A percentile compares a stretch with the other conserved stretches of the same genome.
Evolutionary conservation across 2,888 invertebrate species (phyloP).

Genomic region (Scaptomyza flava): DNA sequence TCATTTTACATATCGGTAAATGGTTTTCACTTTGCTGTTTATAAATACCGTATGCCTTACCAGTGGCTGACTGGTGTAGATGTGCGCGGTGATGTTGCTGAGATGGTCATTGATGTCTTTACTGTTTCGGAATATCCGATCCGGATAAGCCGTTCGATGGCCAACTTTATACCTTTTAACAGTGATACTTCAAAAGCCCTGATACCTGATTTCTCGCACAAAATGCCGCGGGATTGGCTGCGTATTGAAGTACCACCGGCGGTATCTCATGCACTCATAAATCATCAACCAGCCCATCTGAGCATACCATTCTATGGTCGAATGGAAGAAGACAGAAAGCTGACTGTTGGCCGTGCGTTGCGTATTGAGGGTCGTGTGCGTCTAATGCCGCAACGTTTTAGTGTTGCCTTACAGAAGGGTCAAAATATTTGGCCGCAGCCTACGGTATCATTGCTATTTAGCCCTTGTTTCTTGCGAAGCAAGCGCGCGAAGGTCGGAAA

Average conservation of each 20-base stretch:
- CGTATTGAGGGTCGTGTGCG: constrained; percentile 87
- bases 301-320: constrained; percentile 82
- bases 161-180: constrained; percentile 15
- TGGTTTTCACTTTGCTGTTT: constrained; percentile 89
- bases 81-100: constrained; percentile 87
- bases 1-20: constrained; percentile 88
- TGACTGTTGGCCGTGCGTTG: constrained; percentile 85
- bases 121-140: constrained; percentile 74
- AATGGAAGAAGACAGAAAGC: constrained; percentile 59
- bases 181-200: neutral
- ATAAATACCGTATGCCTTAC: constrained; percentile 87
- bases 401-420: constrained; percentile 88
- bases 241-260: constrained; percentile 14
- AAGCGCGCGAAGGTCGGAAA: constrained; percentile 79
- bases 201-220: neutral
- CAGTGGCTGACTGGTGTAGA: constrained; percentile 86
- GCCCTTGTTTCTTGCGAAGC: constrained; percentile 87
- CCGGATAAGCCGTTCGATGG: constrained; percentile 44
- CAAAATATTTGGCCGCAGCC: constrained; percentile 89
- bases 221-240: constrained; percentile 25
- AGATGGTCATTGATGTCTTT: constrained; percentile 85
- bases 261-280: constrained; percentile 1
- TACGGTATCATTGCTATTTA: constrained; percentile 89
- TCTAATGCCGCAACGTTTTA: constrained; percentile 89
- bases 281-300: constrained; percentile 17